These are phyloP conservation scores for Nasonia longicornis DNA, from an alignment of 1,140 invertebrate genomes.

Conservation along the genomic window DNA sequence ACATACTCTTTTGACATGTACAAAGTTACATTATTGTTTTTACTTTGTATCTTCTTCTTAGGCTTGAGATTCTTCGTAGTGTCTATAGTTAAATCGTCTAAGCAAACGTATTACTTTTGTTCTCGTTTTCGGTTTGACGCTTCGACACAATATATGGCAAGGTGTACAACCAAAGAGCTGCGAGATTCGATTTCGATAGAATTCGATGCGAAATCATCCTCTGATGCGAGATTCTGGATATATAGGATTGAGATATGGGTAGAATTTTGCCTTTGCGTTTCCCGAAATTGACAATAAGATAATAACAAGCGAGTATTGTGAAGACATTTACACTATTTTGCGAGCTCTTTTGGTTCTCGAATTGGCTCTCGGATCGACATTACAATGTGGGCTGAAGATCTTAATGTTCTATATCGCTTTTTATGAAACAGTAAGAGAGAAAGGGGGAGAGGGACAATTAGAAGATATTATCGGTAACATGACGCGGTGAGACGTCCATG, in stretches of 20 bases:
- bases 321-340: not conserved
- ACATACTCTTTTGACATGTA: conserved; percentile 34
- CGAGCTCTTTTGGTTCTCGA: not conserved
- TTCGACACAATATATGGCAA: not conserved
- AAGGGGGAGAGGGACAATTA: not conserved
- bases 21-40: conserved; percentile 32
- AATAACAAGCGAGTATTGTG: conserved; percentile 12
- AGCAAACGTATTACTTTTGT: not conserved
- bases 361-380: not conserved
- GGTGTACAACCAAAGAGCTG: not conserved
- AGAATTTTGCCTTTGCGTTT: not conserved
- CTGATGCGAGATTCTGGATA: not conserved
- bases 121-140: not conserved
- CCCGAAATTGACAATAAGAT: not conserved
- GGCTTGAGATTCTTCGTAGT: conserved; percentile 9
- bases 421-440: conserved; percentile 19
- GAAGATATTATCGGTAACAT: conserved; percentile 26
- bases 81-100: conserved; percentile 8
- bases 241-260: not conserved
- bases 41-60: not conserved
- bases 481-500: conserved; percentile 11
- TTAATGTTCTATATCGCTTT: conserved; percentile 4
- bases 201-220: not conserved
- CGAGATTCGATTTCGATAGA: conserved; percentile 28
- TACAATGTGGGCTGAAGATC: not conserved